phyloP scores from a whole-genome alignment of 2,888 invertebrate species.

The Brassicogethes aeneus region DNA sequence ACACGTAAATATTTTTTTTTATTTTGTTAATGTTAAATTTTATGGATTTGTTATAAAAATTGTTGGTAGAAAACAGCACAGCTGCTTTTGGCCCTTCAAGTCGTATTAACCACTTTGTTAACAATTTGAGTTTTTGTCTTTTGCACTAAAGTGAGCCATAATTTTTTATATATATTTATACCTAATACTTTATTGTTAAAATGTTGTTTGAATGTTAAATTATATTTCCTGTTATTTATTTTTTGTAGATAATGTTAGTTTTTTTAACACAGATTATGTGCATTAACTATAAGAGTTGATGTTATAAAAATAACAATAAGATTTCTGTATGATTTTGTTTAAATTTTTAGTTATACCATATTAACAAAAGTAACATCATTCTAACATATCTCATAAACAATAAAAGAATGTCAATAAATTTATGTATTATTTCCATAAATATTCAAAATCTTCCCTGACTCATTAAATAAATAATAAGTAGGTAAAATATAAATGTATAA shows the following conservation, averaged over 20 bases:
- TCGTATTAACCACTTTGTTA: too few relatives aligned
- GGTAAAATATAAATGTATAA: too few relatives aligned
- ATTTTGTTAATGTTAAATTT: too few relatives aligned
- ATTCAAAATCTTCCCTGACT: too few relatives aligned
- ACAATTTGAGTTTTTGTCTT: too few relatives aligned
- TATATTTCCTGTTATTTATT: conserved; percentile 10
- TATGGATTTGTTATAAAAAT: conserved; percentile 9
- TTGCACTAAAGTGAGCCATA: too few relatives aligned
- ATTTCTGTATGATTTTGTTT: background rate
- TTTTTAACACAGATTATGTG: too few relatives aligned
- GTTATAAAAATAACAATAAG: background rate
- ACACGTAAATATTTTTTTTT: background rate
- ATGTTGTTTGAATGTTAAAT: conserved; percentile 12
- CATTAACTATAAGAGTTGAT: background rate
- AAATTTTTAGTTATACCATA: conserved; percentile 7
- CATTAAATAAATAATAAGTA: too few relatives aligned
- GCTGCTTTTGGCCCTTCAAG: too few relatives aligned
- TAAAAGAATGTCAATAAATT: conserved; percentile 9
- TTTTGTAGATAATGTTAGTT: conserved; percentile 1
- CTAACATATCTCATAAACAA: conserved; percentile 26
- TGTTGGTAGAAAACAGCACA: too few relatives aligned
- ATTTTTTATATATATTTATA: conserved; percentile 9
- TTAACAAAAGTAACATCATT: conserved; percentile 15
- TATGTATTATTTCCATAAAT: conserved; percentile 3
- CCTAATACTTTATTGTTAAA: conserved; percentile 8